phyloP scores from a whole-genome alignment of 2,797 vertebrate species.

The Pseudocheirus occidentalis region DNA sequence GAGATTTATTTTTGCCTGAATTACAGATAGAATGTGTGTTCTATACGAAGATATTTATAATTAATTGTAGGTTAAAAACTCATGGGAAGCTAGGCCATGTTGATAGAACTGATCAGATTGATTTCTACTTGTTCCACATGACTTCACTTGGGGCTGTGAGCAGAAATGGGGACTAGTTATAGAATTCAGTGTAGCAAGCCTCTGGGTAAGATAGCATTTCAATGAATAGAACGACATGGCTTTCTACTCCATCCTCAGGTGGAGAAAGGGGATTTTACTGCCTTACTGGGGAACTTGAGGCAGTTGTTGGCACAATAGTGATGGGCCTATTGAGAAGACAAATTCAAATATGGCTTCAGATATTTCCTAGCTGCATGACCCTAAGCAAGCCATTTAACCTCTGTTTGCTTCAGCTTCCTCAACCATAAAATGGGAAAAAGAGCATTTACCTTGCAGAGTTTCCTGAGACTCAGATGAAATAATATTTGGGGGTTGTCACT shows the following conservation, averaged over 20 bases:
- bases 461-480: background rate
- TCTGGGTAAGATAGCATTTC: background rate
- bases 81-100: background rate
- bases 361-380: background rate
- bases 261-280: background rate
- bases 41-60: background rate
- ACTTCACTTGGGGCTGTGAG: background rate
- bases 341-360: background rate
- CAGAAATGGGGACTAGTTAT: background rate
- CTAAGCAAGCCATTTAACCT: background rate
- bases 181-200: constrained; percentile 26
- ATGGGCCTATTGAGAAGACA: background rate
- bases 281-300: background rate
- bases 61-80: background rate
- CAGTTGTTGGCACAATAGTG: background rate
- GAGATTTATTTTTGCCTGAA: background rate
- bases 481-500: background rate
- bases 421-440: background rate
- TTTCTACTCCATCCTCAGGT: background rate
- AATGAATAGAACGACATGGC: background rate
- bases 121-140: background rate
- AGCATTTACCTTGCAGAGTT: background rate
- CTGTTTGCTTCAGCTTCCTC: background rate
- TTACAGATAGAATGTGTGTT: background rate
- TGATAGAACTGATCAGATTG: too few relatives aligned